A percentile compares a stretch with the other conserved stretches of the same genome.
Conservation (phyloP, 2,888 invertebrate species). For the Thumatha senex region DNA sequence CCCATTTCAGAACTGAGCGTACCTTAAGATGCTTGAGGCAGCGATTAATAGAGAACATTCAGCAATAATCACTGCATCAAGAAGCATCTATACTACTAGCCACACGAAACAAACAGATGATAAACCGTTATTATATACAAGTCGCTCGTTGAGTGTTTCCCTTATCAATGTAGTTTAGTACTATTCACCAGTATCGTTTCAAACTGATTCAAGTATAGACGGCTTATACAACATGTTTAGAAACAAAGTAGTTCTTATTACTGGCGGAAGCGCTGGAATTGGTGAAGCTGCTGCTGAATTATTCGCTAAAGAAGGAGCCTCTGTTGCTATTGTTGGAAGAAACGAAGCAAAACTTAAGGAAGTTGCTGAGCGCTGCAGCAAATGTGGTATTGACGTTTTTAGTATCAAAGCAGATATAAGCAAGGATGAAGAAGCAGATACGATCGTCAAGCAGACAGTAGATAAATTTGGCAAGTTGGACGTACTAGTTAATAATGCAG, state of each 20-base stretch:
- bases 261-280: constrained; percentile 55
- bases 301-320: constrained; percentile 52
- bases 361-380: constrained; percentile 37
- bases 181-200: neutral
- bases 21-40: too few relatives aligned
- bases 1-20: too few relatives aligned
- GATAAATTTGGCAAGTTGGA: constrained; percentile 43
- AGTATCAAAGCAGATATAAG: constrained; percentile 42
- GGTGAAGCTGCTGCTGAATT: constrained; percentile 49
- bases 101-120: too few relatives aligned
- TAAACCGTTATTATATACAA: too few relatives aligned
- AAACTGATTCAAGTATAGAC: neutral
- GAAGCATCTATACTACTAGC: too few relatives aligned
- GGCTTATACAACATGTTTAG: constrained; percentile 37
- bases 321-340: constrained; percentile 49
- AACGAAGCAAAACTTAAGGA: constrained; percentile 46
- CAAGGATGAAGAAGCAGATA: constrained; percentile 37
- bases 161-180: neutral
- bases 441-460: constrained; percentile 36
- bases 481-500: constrained; percentile 49
- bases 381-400: constrained; percentile 27
- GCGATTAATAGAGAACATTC: too few relatives aligned
- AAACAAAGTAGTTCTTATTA: constrained; percentile 53
- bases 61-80: too few relatives aligned
- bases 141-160: too few relatives aligned